phyloP scores from a whole-genome alignment of 2,797 vertebrate genomes.

The Anguilla megastoma region DNA sequence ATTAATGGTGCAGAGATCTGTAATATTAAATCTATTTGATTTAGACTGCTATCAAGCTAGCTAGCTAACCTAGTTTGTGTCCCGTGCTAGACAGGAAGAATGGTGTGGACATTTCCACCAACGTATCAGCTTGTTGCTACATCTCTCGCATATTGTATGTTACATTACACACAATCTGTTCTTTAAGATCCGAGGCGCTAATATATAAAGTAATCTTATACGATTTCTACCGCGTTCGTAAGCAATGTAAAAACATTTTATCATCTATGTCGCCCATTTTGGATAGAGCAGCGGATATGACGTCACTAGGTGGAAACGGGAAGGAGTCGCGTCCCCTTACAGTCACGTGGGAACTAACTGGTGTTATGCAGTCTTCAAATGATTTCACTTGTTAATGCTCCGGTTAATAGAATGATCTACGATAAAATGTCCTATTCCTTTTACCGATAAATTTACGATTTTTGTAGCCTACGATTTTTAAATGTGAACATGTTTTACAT shows the following conservation, averaged over 20 bases:
- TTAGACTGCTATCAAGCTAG: constrained; percentile 10
- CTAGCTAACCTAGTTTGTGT: not conserved
- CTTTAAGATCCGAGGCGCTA: not conserved
- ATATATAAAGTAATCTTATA: not conserved
- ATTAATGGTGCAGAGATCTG: constrained; percentile 18
- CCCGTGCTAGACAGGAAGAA: not conserved
- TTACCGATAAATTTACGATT: too few species aligned
- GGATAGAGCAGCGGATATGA: constrained; percentile 9
- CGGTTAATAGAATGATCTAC: too few species aligned
- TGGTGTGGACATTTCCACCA: constrained; percentile 2
- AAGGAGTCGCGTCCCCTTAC: not conserved
- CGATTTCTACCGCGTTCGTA: too few species aligned
- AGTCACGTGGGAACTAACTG: too few species aligned
- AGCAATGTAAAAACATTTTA: not conserved
- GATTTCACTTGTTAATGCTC: too few species aligned
- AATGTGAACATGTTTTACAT: not conserved
- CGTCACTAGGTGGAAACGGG: not conserved
- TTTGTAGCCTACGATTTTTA: too few species aligned
- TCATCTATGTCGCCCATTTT: constrained; percentile 25
- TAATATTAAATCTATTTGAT: constrained; percentile 10
- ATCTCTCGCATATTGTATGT: not conserved
- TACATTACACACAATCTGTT: not conserved
- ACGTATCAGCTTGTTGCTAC: not conserved
- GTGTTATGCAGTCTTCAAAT: too few species aligned
- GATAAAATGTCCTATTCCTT: too few species aligned